These are phyloP conservation scores for Machaerirhynchus nigripectus DNA, from an alignment of 2,113 vertebrate genomes.

Conservation along the genomic window DNA sequence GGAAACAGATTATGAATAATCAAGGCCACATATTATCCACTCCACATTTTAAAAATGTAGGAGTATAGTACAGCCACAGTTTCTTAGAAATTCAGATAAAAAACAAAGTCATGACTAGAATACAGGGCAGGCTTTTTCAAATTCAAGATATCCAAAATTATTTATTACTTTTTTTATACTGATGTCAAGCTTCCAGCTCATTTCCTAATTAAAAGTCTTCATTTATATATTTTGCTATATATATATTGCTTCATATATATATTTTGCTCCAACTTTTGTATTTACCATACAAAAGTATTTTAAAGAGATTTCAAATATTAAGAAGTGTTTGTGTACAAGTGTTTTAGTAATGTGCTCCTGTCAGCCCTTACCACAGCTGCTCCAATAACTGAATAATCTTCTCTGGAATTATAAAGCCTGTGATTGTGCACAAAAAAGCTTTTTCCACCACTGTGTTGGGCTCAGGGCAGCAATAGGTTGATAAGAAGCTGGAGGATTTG, in stretches of 20 bases:
- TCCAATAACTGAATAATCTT: slow-evolving; percentile 79
- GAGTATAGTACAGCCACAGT: neutral
- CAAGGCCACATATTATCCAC: neutral
- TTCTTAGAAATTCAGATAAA: neutral
- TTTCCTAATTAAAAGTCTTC: neutral
- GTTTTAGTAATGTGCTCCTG: neutral
- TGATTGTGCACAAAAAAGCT: slow-evolving; percentile 78
- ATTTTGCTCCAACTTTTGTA: neutral
- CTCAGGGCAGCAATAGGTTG: slow-evolving; percentile 82
- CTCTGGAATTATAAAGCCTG: slow-evolving; percentile 84
- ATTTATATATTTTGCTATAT: neutral
- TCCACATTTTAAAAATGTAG: neutral
- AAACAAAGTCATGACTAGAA: neutral
- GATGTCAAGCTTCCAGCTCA: neutral
- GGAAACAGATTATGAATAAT: slow-evolving; percentile 1
- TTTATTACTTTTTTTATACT: neutral
- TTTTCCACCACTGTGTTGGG: slow-evolving; percentile 57
- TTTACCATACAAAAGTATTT: neutral
- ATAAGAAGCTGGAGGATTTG: slow-evolving; percentile 80
- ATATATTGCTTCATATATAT: neutral
- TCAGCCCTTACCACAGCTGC: slow-evolving; percentile 79
- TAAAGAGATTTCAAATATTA: neutral
- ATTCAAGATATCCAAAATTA: neutral
- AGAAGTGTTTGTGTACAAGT: neutral
- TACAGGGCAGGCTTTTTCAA: neutral